Conservation (phyloP, 2,888 invertebrate species). For the Acanthosoma haemorrhoidale region DNA sequence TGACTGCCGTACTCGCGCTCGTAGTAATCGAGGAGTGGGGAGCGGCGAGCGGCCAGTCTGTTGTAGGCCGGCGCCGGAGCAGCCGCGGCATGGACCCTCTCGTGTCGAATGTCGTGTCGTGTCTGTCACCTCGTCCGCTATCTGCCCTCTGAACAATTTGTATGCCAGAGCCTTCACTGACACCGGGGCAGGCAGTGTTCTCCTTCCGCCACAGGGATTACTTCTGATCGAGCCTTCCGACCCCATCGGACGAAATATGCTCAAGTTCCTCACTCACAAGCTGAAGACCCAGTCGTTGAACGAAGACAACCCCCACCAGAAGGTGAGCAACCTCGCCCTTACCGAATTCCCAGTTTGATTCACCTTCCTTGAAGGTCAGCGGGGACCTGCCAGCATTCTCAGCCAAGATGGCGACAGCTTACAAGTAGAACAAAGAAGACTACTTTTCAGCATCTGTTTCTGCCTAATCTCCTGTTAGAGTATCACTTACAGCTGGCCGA, state of each 20-base stretch:
- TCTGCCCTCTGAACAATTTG: neutral
- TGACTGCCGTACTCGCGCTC: slow-evolving; percentile 40
- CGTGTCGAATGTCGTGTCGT: neutral
- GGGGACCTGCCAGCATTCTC: slow-evolving; percentile 37
- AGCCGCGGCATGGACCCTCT: no score
- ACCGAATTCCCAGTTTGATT: slow-evolving; percentile 18
- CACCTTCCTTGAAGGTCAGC: slow-evolving; percentile 47
- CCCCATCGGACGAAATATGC: slow-evolving; percentile 60
- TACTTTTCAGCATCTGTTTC: slow-evolving; percentile 13
- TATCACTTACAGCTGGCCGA: no score
- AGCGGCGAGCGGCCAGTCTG: slow-evolving; percentile 35
- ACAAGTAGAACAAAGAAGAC: slow-evolving; percentile 58
- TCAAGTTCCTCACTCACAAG: slow-evolving; percentile 80
- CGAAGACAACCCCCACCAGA: slow-evolving; percentile 54
- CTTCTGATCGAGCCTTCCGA: neutral
- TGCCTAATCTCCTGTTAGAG: neutral
- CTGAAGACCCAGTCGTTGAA: slow-evolving; percentile 79
- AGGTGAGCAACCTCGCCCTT: slow-evolving; percentile 26
- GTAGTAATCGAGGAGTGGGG: slow-evolving; percentile 38
- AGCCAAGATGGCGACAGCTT: slow-evolving; percentile 55
- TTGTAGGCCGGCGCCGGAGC: slow-evolving; percentile 35
- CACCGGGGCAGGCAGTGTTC: neutral
- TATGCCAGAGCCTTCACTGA: neutral
- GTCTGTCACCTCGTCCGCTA: neutral
- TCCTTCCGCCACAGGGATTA: neutral